phyloP scores from a whole-genome alignment of 2,888 invertebrate species.

The Synanthedon vespiformis region DNA sequence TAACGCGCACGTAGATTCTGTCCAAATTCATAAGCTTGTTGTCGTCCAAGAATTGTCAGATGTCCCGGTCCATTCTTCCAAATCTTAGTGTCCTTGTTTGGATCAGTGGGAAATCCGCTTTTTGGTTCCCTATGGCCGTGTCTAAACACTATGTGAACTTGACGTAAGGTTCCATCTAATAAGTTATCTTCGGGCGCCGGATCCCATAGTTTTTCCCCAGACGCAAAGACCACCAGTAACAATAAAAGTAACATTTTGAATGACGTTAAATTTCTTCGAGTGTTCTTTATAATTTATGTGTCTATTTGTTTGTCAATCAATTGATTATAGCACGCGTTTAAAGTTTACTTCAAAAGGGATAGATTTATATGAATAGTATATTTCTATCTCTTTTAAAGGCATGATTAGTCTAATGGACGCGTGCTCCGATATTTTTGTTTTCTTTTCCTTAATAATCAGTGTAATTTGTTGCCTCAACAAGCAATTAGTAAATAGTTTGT shows the following conservation, averaged over 20 bases:
- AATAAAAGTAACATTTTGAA: background rate
- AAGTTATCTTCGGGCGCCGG: background rate
- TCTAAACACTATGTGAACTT: conserved; percentile 8
- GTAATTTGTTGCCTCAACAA: no score
- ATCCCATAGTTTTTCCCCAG: background rate
- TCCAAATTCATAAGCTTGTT: conserved; percentile 7
- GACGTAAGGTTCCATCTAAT: background rate
- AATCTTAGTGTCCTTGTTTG: conserved; percentile 2
- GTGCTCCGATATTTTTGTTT: background rate
- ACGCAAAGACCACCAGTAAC: background rate
- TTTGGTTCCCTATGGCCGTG: conserved; percentile 8
- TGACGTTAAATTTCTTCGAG: background rate
- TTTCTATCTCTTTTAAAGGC: background rate
- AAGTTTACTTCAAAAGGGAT: background rate
- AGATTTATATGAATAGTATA: background rate
- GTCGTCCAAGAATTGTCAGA: conserved; percentile 7
- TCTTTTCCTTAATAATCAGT: no score
- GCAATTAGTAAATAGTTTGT: no score
- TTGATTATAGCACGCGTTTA: background rate
- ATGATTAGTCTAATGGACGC: background rate
- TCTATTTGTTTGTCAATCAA: background rate
- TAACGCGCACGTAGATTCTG: conserved; percentile 5
- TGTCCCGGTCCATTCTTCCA: conserved; percentile 8
- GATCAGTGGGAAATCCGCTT: conserved; percentile 5
- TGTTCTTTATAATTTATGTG: background rate